Evolutionary conservation across 2,113 vertebrate species (phyloP), one percentile per base, ranked within the genome.

Genomic region (Poecile atricapillus): DNA sequence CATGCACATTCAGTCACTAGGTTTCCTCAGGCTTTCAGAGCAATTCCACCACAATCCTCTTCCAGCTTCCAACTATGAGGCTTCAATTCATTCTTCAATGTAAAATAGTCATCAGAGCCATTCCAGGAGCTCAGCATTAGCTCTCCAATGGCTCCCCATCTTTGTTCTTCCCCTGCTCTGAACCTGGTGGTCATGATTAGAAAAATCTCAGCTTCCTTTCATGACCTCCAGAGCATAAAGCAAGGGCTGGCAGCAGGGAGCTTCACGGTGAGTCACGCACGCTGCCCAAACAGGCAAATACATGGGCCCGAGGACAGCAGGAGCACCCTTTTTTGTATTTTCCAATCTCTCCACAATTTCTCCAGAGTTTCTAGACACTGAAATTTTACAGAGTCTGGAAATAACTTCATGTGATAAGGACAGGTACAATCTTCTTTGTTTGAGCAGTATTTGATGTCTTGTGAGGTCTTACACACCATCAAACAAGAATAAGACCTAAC

Each of bases 1-100:
- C 60, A 75, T 46, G 79, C 3, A 0, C 10, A 2, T 37, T 75
- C 79, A 93, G 76, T 58, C 64, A 75, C 68, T 78, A 71, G 93
- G 73, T 86, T 88, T 95, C 44, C 73, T 56, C 56, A 68, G 76
- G 68, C 88, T 92, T 92, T 87, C 88, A 59, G 53, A 89, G 52
- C 49, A 90, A 64, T 81, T 94, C 79, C 13, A 3, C 31, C 70
- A 73, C 28, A 41, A 13, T 8, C 11, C 20, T 21, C 31, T 81
- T 81, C 55, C 43, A 74, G 31, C 77, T 89, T 55, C 35, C 69
- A 75, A 21, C 80, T 74, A 2, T 14, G 50, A 74, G 37, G 37
- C 4, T 73, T 64, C 43, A 53, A 4, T 56, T 86, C 11, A 25
- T 33, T 50, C 18, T 41, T 58, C 44, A 27, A 9, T 31, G 47